Percentiles rank a stretch among this genome's conserved stretches.
These are phyloP conservation scores for Scaptomyza graminum DNA, from an alignment of 1,140 invertebrate species.

Conservation along the genomic window DNA sequence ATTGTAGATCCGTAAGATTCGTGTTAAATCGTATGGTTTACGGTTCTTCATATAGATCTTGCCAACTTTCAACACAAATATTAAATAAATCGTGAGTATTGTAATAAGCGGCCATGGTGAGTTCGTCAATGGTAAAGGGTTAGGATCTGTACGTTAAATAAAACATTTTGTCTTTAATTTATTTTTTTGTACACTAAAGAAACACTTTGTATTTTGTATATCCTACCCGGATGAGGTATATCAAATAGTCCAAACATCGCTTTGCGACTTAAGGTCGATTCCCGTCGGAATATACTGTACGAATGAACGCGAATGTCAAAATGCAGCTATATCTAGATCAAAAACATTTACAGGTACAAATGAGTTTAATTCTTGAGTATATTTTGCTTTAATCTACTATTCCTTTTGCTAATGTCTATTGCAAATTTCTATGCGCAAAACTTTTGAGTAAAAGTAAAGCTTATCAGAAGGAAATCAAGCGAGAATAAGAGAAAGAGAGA, in stretches of 20 bases:
- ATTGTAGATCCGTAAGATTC: conserved; percentile 49
- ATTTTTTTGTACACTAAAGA: not conserved
- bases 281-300: conserved; percentile 11
- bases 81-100: conserved; percentile 42
- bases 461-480: not conserved
- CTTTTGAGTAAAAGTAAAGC: not conserved
- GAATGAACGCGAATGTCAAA: conserved; percentile 25
- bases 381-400: not conserved
- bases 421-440: too few relatives aligned
- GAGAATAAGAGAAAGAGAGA: not conserved
- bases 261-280: not conserved
- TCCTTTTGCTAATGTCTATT: too few relatives aligned
- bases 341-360: not conserved
- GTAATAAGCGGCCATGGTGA: conserved; percentile 53
- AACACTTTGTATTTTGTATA: not conserved
- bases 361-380: not conserved
- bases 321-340: not conserved
- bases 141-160: conserved; percentile 45
- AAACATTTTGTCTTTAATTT: not conserved
- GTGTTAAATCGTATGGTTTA: conserved; percentile 51
- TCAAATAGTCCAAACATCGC: conserved; percentile 47
- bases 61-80: conserved; percentile 65
- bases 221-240: conserved; percentile 48
- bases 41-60: conserved; percentile 56
- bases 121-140: conserved; percentile 38